Percentiles rank a stretch among this genome's conserved stretches.
Evolutionary conservation across 2,113 vertebrate genomes (phyloP).

Genomic region (Progne subis): DNA sequence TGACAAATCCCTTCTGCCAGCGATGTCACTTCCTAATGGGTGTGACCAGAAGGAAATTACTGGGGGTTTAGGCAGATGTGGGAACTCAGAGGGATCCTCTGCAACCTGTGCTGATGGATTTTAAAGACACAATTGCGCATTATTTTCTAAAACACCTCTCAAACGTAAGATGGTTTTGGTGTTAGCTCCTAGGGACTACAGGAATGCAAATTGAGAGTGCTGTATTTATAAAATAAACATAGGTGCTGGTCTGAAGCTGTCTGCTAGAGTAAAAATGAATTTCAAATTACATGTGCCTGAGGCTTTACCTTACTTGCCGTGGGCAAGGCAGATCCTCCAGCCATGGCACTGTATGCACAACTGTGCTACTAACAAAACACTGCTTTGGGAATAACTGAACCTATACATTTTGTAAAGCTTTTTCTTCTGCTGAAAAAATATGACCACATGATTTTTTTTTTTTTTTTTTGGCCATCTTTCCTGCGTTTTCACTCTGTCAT

Average conservation of each 20-base stretch:
- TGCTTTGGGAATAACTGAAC: conserved; percentile 56
- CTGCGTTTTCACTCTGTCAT: conserved; percentile 10
- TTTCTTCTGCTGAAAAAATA: conserved; percentile 38
- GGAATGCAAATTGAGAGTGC: conserved; percentile 47
- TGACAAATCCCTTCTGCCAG: background rate
- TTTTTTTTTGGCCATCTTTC: background rate
- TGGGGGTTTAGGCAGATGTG: background rate
- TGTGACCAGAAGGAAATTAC: background rate
- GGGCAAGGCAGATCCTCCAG: conserved; percentile 61
- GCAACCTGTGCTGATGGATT: background rate
- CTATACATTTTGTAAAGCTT: conserved; percentile 40
- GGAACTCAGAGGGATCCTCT: background rate
- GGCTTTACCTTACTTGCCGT: conserved; percentile 67
- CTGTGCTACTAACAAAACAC: conserved; percentile 55
- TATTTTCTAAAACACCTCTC: conserved; percentile 41
- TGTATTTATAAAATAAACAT: conserved; percentile 65
- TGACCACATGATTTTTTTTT: background rate
- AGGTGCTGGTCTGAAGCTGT: conserved; percentile 52
- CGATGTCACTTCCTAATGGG: background rate
- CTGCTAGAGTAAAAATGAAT: conserved; percentile 62
- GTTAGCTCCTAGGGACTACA: conserved; percentile 27
- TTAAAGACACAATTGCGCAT: conserved; percentile 38
- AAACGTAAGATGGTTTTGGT: conserved; percentile 10
- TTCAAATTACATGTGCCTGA: conserved; percentile 64
- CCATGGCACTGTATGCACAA: conserved; percentile 32